Conservation (phyloP, 2,113 vertebrate species). For the Forbesichthys papilliferus region DNA sequence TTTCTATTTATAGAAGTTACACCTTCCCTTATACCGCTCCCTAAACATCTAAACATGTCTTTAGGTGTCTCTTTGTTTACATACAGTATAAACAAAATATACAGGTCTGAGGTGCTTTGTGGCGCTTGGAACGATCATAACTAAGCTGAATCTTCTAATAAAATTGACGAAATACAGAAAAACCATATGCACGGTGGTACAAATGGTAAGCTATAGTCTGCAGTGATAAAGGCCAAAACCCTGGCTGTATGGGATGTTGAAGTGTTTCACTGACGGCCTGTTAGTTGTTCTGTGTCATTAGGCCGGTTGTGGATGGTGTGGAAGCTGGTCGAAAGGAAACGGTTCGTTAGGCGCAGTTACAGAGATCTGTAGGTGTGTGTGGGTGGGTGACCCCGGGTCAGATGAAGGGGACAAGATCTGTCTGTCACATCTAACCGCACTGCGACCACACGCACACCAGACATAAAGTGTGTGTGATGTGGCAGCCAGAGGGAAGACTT, state of each 20-base stretch:
- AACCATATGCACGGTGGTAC: too few species aligned
- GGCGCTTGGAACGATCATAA: too few species aligned
- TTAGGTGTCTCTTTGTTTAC: background rate
- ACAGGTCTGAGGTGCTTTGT: too few species aligned
- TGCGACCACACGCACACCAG: conserved; percentile 55
- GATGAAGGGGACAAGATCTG: conserved; percentile 61
- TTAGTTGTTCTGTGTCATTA: conserved; percentile 74
- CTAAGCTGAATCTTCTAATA: too few species aligned
- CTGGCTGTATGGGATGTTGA: conserved; percentile 33
- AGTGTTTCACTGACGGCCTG: conserved; percentile 37
- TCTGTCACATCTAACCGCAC: conserved; percentile 72
- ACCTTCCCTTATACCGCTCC: too few species aligned
- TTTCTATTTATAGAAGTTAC: too few species aligned
- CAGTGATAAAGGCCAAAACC: background rate
- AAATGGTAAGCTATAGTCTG: too few species aligned
- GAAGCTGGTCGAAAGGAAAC: conserved; percentile 42
- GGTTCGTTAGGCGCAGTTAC: conserved; percentile 46
- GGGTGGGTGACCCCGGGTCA: conserved; percentile 59
- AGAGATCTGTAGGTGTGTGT: conserved; percentile 2
- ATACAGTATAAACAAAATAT: background rate
- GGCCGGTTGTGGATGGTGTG: conserved; percentile 49
- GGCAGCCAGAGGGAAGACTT: conserved; percentile 32
- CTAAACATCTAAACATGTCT: background rate
- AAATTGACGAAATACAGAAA: too few species aligned
- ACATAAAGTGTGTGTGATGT: conserved; percentile 12